Base-by-base conservation (phyloP, 2,888 invertebrate species). In the Ormyrus pomaceus region DNA sequence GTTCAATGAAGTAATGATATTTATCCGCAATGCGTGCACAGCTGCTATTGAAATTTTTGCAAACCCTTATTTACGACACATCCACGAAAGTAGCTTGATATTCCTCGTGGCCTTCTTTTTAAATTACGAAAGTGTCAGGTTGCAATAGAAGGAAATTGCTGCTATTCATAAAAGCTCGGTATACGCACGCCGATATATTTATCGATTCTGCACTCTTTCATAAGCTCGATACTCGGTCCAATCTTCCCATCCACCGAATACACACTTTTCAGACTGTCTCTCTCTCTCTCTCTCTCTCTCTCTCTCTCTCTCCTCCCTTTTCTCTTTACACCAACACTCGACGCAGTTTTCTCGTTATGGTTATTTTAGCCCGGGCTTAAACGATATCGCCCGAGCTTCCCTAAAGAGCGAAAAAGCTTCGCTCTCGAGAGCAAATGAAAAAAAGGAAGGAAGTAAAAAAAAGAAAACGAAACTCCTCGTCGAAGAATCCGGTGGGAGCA, bases 161-260 rank as follows among this genome's bases (percentile, higher is more conserved):
- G 13, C 5, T 45, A 72, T 51, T 34, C 62, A 72, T 62, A 51
- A 72, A 62, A 50, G 61, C n/a, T 53, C 51, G 45, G 61, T 61
- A 55, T 53, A 46, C 19, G 19, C 19, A 19, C 19, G 19, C 19
- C 19, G 19, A 19, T n/a, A 72, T 62, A 72, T 53, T 61, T 72
- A 53, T 72, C 62, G 72, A 72, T 72, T 62, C 56, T 46, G 51
- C 10, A 19, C 66, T 19, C 53, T 66, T 68, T 58, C 56, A 70
- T 70, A 70, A 70, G 48, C 19, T 68, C 68, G 34, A 68, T 68
- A 55, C 55, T n/a, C 10, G 68, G 53, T 68, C 68, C 68, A 68
- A 68, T 68, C 55, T 55, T 68, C 50, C 34, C 55, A n/a, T n/a
- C 6, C 46, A 45, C 45, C 8, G 5, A 34, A 7, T 48, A 11